Evolutionary conservation across 2,888 invertebrate species (phyloP).

Genomic region (Tiphia femorata): DNA sequence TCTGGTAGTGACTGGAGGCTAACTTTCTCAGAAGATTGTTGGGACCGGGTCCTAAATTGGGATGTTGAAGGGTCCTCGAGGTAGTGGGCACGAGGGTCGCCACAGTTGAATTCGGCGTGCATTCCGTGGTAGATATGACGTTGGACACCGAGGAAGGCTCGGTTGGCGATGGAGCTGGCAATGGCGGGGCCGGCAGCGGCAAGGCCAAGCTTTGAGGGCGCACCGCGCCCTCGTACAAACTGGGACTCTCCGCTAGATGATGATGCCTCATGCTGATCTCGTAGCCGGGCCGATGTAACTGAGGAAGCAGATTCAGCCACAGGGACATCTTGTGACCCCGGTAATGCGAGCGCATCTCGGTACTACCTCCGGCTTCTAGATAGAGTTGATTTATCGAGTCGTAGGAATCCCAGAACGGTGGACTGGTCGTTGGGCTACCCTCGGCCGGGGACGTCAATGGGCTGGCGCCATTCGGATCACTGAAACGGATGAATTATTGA

Average conservation of each 20-base stretch:
- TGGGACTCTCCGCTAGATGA: slow-evolving; percentile 80
- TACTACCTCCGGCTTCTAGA: slow-evolving; percentile 73
- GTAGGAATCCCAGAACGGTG: slow-evolving; percentile 91
- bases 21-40: slow-evolving; percentile 81
- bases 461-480: slow-evolving; percentile 77
- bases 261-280: slow-evolving; percentile 90
- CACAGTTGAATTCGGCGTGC: slow-evolving; percentile 74
- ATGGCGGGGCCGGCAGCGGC: slow-evolving; percentile 72
- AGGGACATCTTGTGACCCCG: slow-evolving; percentile 94
- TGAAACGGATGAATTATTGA: slow-evolving; percentile 64
- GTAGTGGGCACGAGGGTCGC: slow-evolving; percentile 51
- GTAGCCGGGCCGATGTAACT: slow-evolving; percentile 88
- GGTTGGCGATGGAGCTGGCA: slow-evolving; percentile 70
- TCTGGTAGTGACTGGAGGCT: slow-evolving; percentile 87
- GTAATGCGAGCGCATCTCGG: slow-evolving; percentile 90
- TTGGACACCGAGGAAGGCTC: slow-evolving; percentile 60
- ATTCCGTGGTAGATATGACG: slow-evolving; percentile 77
- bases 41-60: slow-evolving; percentile 73
- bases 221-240: slow-evolving; percentile 76
- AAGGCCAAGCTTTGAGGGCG: slow-evolving; percentile 81
- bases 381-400: slow-evolving; percentile 92
- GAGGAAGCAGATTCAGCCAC: slow-evolving; percentile 92
- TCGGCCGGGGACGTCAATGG: slow-evolving; percentile 62
- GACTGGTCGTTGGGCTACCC: slow-evolving; percentile 68
- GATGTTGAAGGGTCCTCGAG: slow-evolving; percentile 43